phyloP scores from a whole-genome alignment of 2,113 vertebrate genomes.

The Ivindomyrus marchei region DNA sequence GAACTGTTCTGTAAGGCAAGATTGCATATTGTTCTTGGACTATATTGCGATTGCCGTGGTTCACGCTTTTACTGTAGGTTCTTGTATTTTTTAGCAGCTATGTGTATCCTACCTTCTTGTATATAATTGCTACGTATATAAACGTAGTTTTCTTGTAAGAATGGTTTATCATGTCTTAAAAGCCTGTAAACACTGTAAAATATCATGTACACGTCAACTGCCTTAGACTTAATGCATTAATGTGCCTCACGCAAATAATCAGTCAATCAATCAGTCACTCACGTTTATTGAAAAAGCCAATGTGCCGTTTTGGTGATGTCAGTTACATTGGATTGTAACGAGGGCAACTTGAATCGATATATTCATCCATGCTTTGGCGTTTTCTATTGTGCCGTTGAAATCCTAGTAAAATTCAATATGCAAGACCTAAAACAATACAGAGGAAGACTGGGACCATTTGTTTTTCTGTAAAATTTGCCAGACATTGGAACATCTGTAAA shows the following conservation, averaged over 20 bases:
- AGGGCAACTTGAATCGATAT: background rate
- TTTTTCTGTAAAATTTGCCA: background rate
- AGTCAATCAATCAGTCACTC: background rate
- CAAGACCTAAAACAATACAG: background rate
- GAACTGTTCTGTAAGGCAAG: background rate
- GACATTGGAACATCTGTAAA: background rate
- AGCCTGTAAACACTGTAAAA: background rate
- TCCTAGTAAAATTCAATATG: conserved; percentile 9
- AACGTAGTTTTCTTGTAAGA: background rate
- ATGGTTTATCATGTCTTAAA: background rate
- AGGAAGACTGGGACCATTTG: background rate
- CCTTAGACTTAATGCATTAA: conserved; percentile 9
- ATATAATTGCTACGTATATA: background rate
- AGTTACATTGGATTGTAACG: conserved; percentile 7
- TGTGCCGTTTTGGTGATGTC: conserved; percentile 7
- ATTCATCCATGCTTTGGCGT: background rate
- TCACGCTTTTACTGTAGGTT: background rate
- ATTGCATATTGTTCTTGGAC: background rate
- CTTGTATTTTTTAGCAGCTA: background rate
- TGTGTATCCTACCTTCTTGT: background rate
- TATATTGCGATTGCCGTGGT: background rate
- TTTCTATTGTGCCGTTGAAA: conserved; percentile 14
- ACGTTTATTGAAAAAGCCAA: background rate
- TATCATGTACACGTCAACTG: background rate
- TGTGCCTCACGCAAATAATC: conserved; percentile 4